Evolutionary conservation across 2,888 invertebrate genomes (phyloP), one percentile per base, ranked within the genome.

Genomic region (Invenusta paracnida): DNA sequence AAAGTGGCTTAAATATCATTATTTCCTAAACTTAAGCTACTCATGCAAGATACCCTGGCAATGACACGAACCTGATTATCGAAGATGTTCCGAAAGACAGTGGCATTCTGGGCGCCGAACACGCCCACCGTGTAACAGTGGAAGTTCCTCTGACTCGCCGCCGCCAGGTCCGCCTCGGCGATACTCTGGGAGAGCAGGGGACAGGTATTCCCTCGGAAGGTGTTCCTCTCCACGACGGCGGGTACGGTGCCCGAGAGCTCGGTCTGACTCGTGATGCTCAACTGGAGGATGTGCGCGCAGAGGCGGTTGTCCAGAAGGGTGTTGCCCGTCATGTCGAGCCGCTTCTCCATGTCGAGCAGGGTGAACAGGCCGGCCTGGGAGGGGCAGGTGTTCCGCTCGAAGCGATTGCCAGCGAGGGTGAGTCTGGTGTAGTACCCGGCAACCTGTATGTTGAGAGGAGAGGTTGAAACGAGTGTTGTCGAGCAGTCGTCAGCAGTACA

Each of bases 341-440:
- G 95, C 92, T 99, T 99, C 91, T 99, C 99, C 97, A 98, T 99
- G 5, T 99, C 99, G 87, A 94, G 93, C 29, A 97, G 93, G 0
- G 94, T 93, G 17, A 97, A 93, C 30, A n/a, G n/a, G n/a, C n/a
- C n/a, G n/a, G 97, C 91, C 83, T 17, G 29, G n/a, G 86, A 85
- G 11, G 88, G 94, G 89, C 98, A 98, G 48, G 92, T 92, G 90
- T 99, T 99, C 86, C 95, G 94, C 0, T 94, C 93, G 90, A 98
- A 97, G 1, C 94, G 92, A 90, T 96, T 97, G 85, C 94, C 94
- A 0, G 95, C 94, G 31, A 98, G 94, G 89, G 96, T 97, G 0
- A 97, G 94, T 87, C 94, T 94, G 0, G 97, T 95, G 91, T 96
- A 98, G 91, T 98, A 98, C 0, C 99, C 99, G n/a, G n/a, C n/a